phyloP scores from a whole-genome alignment of 2,113 vertebrate species.

The Ia io region DNA sequence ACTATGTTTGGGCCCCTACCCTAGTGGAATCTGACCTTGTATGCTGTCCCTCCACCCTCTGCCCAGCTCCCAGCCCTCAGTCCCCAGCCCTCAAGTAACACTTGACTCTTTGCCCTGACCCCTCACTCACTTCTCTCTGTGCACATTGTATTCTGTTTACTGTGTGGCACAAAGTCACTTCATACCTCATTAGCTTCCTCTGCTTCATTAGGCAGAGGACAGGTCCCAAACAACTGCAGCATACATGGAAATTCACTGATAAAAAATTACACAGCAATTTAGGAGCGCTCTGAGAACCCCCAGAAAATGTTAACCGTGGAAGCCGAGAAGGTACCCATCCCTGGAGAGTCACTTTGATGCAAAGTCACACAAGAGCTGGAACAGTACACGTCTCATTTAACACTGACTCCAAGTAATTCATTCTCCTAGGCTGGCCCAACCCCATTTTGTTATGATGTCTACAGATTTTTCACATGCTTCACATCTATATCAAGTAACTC shows the following conservation, averaged over 20 bases:
- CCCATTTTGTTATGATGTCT: background rate
- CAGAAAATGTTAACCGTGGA: background rate
- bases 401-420: fast-evolving
- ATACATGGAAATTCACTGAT: constrained; percentile 66
- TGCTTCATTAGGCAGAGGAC: constrained; percentile 75
- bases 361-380: background rate
- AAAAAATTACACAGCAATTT: constrained; percentile 33
- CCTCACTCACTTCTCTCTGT: background rate
- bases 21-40: background rate
- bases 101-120: background rate
- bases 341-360: constrained; percentile 24
- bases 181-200: constrained; percentile 79
- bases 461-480: background rate
- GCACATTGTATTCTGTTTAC: constrained; percentile 18
- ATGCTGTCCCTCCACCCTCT: background rate
- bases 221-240: constrained; percentile 68
- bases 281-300: background rate
- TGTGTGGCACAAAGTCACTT: constrained; percentile 59
- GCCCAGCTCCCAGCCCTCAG: background rate
- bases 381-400: background rate
- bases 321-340: background rate
- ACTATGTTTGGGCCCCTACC: too few species aligned
- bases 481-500: background rate
- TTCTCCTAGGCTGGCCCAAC: background rate
- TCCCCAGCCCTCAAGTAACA: background rate